Conservation (phyloP, 2,888 invertebrate species). For the Orthosia gothica region DNA sequence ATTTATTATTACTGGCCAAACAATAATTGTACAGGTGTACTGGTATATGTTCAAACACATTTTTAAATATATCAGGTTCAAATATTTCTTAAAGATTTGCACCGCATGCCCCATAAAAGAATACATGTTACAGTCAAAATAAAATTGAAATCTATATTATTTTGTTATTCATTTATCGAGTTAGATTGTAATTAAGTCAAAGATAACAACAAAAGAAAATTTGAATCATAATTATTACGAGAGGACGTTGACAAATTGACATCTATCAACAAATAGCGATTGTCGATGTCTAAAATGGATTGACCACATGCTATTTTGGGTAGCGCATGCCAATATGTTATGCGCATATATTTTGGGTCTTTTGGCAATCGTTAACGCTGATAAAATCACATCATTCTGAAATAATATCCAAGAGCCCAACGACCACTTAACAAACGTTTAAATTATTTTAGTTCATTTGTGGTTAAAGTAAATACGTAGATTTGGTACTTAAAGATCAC, state of each 20-base stretch:
- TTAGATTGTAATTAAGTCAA: too few relatives aligned
- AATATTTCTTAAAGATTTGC: too few relatives aligned
- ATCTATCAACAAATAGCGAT: neutral
- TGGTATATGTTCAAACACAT: too few relatives aligned
- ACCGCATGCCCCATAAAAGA: too few relatives aligned
- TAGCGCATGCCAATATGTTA: neutral
- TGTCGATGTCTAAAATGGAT: neutral
- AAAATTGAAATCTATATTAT: too few relatives aligned
- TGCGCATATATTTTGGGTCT: neutral
- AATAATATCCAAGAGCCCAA: neutral
- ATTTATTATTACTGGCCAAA: too few relatives aligned
- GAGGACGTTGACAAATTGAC: neutral
- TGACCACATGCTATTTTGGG: neutral
- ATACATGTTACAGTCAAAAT: too few relatives aligned
- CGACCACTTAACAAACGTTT: neutral
- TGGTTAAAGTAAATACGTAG: neutral
- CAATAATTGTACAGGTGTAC: too few relatives aligned
- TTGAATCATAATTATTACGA: neutral
- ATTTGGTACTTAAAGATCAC: too few relatives aligned
- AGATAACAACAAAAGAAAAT: too few relatives aligned
- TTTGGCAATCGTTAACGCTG: neutral
- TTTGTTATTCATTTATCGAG: too few relatives aligned
- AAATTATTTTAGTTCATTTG: neutral
- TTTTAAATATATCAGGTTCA: too few relatives aligned
- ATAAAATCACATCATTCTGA: neutral